Percentiles rank a stretch among this genome's conserved stretches.
These are phyloP conservation scores for Lycocerus yunnanus DNA, from an alignment of 2,888 invertebrate species.

Conservation along the genomic window DNA sequence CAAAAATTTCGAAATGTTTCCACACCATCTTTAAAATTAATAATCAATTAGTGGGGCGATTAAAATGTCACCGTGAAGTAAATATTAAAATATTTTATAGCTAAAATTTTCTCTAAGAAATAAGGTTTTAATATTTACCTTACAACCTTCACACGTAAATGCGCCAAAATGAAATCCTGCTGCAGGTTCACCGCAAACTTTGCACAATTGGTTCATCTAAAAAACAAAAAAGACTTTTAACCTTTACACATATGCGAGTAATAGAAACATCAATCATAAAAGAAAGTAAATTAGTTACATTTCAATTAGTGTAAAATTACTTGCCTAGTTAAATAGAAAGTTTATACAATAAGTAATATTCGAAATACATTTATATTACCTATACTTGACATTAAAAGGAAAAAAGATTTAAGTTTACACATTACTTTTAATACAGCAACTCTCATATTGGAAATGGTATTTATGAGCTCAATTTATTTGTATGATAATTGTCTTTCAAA, in stretches of 20 bases:
- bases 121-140: constrained; percentile 66
- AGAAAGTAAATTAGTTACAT: constrained; percentile 4
- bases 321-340: constrained; percentile 1
- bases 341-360: constrained; percentile 2
- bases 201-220: constrained; percentile 97
- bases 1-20: not conserved
- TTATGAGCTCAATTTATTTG: not conserved
- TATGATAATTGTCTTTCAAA: not conserved
- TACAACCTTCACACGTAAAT: constrained; percentile 95
- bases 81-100: not conserved
- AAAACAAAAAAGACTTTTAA: constrained; percentile 31
- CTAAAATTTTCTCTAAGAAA: not conserved
- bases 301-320: constrained; percentile 3
- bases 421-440: not conserved
- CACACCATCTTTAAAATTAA: not conserved
- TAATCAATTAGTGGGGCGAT: not conserved
- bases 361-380: not conserved
- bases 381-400: not conserved
- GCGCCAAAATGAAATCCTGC: constrained; percentile 96
- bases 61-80: not conserved
- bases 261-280: constrained; percentile 4
- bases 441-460: not conserved
- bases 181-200: constrained; percentile 93
- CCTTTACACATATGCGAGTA: not conserved
- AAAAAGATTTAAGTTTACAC: not conserved